Conservation (phyloP, 1,140 invertebrate species). For the Cecropterus lyciades region DNA sequence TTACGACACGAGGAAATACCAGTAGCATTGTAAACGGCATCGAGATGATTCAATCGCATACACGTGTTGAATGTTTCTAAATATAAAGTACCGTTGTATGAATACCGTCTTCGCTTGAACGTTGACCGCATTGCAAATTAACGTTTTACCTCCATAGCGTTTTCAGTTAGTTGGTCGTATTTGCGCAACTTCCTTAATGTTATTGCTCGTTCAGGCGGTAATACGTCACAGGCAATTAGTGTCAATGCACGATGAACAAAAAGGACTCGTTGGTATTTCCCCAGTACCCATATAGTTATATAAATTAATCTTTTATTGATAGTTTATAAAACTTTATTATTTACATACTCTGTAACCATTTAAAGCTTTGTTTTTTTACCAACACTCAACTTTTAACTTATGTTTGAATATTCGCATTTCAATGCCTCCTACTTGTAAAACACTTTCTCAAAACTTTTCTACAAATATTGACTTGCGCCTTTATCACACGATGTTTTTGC, state of each 20-base stretch:
- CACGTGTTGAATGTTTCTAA: conserved; percentile 71
- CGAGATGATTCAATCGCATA: conserved; percentile 72
- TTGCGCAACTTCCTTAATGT: conserved; percentile 52
- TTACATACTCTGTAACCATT: not conserved
- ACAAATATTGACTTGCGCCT: conserved; percentile 51
- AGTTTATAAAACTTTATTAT: too few species aligned
- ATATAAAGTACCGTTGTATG: conserved; percentile 76
- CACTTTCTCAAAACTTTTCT: conserved; percentile 46
- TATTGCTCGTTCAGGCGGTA: conserved; percentile 16
- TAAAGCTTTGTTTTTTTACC: not conserved
- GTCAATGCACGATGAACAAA: not conserved
- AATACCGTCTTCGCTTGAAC: conserved; percentile 68
- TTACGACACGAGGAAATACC: conserved; percentile 63
- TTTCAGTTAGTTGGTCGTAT: conserved; percentile 52
- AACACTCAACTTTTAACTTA: not conserved
- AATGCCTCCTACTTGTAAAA: conserved; percentile 20
- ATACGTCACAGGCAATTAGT: conserved; percentile 20
- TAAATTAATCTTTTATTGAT: not conserved
- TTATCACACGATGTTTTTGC: conserved; percentile 39
- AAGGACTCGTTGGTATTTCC: not conserved
- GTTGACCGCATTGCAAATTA: conserved; percentile 70
- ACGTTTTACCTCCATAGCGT: conserved; percentile 59
- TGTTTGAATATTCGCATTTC: conserved; percentile 6
- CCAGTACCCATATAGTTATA: not conserved
- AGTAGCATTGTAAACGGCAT: conserved; percentile 55